These are phyloP conservation scores for Protobothrops flavoviridis DNA, from an alignment of 2,113 vertebrate species.

Conservation along the genomic window DNA sequence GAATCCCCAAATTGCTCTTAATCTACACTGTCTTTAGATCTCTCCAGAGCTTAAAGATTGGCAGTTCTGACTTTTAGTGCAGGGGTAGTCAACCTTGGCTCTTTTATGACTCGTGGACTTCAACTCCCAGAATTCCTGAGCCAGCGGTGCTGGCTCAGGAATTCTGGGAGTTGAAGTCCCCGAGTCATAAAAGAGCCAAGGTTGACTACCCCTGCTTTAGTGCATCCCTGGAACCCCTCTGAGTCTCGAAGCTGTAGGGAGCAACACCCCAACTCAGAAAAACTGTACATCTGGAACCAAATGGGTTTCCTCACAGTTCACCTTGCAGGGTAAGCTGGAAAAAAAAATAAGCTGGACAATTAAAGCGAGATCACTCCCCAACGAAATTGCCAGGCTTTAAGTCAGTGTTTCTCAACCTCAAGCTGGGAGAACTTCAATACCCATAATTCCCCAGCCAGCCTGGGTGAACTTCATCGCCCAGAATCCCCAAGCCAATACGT, in stretches of 20 bases:
- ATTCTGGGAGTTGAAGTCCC: too few species aligned
- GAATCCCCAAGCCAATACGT: not conserved
- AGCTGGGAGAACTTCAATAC: not conserved
- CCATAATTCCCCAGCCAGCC: not conserved
- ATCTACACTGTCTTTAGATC: not conserved
- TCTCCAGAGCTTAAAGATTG: too few species aligned
- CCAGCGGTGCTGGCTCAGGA: too few species aligned
- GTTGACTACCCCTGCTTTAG: too few species aligned
- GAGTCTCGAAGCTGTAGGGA: too few species aligned
- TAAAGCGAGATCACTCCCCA: not conserved
- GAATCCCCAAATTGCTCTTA: not conserved
- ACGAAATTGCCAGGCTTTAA: not conserved
- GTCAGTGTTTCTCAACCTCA: not conserved
- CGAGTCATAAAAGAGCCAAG: too few species aligned
- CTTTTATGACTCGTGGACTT: too few species aligned
- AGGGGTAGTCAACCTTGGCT: too few species aligned
- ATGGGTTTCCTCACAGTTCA: not conserved
- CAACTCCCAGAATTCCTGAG: too few species aligned
- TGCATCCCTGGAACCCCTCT: not conserved
- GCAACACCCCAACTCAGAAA: too few species aligned
- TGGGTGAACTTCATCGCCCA: not conserved
- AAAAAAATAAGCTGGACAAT: not conserved
- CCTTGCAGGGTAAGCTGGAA: not conserved
- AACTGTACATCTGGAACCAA: not conserved
- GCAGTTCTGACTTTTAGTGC: too few species aligned